Conservation (phyloP, 2,797 vertebrate species). For the Crax fasciolata region DNA sequence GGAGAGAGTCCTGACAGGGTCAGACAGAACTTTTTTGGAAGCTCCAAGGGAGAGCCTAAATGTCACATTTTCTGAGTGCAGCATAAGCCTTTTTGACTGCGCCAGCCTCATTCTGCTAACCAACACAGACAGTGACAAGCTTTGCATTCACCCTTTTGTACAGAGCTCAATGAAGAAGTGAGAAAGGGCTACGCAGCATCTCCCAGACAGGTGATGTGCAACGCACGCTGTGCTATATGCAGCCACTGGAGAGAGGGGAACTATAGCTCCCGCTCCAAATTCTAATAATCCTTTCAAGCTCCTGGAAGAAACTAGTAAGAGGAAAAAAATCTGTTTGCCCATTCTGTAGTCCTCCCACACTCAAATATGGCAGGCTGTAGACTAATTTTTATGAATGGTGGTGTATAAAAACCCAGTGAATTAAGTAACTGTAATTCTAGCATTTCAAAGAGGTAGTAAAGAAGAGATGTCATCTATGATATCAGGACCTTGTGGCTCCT, state of each 20-base stretch:
- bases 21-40: not conserved
- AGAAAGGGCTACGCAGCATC: not conserved
- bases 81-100: not conserved
- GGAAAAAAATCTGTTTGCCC: not conserved
- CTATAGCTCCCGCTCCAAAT: not conserved
- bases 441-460: not conserved
- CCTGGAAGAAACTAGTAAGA: not conserved
- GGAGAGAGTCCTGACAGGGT: not conserved
- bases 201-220: not conserved
- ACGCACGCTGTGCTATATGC: not conserved
- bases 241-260: not conserved
- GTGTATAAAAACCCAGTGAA: conserved; percentile 2
- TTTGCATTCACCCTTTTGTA: not conserved
- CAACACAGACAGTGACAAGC: not conserved
- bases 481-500: conserved; percentile 56
- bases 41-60: not conserved
- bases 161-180: not conserved
- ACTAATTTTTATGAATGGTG: conserved; percentile 58
- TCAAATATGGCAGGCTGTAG: not conserved
- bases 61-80: not conserved
- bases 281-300: not conserved
- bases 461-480: not conserved
- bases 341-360: not conserved
- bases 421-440: conserved; percentile 21
- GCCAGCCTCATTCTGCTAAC: not conserved